Percentiles rank a stretch among this genome's conserved stretches.
Conservation (phyloP, 2,113 vertebrate genomes). For the Ochotona curzoniae region DNA sequence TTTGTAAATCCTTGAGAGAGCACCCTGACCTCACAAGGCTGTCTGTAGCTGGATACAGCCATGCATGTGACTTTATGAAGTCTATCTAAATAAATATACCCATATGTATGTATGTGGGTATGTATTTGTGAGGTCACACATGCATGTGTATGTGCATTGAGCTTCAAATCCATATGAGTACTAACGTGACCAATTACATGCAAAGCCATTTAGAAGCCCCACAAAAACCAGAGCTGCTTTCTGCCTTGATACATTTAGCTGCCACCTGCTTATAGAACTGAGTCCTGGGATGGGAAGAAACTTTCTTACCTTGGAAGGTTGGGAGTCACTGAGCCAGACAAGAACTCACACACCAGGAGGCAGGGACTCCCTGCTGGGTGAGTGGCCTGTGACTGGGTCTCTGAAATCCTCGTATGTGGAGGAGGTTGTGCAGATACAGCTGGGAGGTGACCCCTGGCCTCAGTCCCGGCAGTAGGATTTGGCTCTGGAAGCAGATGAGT, state of each 20-base stretch:
- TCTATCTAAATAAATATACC: no score
- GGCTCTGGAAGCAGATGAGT: fast-evolving
- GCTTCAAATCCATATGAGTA: not conserved
- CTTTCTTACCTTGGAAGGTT: not conserved
- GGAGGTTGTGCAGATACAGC: fast-evolving
- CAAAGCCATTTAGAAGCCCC: not conserved
- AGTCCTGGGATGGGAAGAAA: not conserved
- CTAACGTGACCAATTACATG: not conserved
- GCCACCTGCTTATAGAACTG: no score
- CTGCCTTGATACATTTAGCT: not conserved
- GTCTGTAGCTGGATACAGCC: no score
- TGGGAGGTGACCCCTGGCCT: not conserved
- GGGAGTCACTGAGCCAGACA: fast-evolving
- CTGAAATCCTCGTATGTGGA: no score
- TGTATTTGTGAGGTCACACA: fast-evolving
- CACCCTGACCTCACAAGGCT: no score
- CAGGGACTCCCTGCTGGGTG: fast-evolving
- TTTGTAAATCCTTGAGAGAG: no score
- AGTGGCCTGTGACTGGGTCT: no score
- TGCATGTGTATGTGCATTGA: not conserved
- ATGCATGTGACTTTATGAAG: no score
- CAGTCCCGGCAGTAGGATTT: not conserved
- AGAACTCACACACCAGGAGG: not conserved
- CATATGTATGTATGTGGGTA: fast-evolving
- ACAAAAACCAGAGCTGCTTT: no score